Evolutionary conservation across 2,888 invertebrate genomes (phyloP), one percentile per base, ranked within the genome.

Genomic region (Colostygia pectinataria): DNA sequence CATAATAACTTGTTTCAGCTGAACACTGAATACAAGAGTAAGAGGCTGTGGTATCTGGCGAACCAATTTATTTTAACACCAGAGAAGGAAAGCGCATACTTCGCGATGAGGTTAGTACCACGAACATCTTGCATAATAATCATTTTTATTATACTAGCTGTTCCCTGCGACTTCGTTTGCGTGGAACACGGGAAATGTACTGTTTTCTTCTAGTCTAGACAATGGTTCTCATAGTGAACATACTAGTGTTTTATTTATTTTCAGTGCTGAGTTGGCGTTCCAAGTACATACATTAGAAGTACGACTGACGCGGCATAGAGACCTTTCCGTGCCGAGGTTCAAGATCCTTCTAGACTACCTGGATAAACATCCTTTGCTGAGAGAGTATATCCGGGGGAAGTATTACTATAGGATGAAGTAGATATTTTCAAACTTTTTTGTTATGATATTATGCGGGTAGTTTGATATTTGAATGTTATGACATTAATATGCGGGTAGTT

Each of bases 231-330:
- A n/a, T n/a, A n/a, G n/a, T n/a, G n/a, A n/a, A n/a, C n/a, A n/a
- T n/a, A n/a, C n/a, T n/a, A n/a, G 15, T 37, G 18, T 18, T 33
- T 7, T 8, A 9, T 12, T 42, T 23, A 7, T 20, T 56, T 55
- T 15, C 71, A 90, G 90, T 52, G 90, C 89, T 7, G 84, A 87
- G 36, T 61, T 90, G 34, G 74, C 85, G 0, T 90, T 90, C 74
- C 70, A 75, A 67, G 88, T 94, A 34, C 92, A 93, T 46, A 85
- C 92, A 0, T 66, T 94, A 23, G 93, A 94, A 57, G 91, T 93
- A 7, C 84, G 93, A 14, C 71, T 95, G 52, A 85, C 91, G 1
- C 84, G 94, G 1, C 93, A 93, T 64, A 85, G 85, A 46, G 92
- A 93, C 37, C 78, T 93, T 9, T 92, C 93, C 0, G 87, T 84